phyloP scores from a whole-genome alignment of 2,888 invertebrate genomes.

The Leptinotarsa tumamoca region DNA sequence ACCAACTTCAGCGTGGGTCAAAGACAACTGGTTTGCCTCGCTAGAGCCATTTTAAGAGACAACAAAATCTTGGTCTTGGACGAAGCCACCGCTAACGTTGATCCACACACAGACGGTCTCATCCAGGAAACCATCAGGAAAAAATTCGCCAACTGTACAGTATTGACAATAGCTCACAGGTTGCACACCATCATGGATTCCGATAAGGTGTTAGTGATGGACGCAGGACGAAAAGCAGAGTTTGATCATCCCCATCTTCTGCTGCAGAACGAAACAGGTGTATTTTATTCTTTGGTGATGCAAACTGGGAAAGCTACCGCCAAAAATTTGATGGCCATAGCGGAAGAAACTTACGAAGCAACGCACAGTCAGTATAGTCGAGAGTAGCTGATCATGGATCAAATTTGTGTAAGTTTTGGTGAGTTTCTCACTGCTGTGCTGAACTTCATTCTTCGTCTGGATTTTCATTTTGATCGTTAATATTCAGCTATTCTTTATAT shows the following conservation, averaged over 20 bases:
- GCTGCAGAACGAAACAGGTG: conserved; percentile 63
- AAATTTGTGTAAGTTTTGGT: too few species aligned
- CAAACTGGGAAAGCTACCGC: conserved; percentile 72
- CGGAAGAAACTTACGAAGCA: conserved; percentile 45
- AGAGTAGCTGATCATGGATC: neutral
- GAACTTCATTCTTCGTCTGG: too few species aligned
- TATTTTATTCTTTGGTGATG: conserved; percentile 70
- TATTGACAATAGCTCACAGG: conserved; percentile 86
- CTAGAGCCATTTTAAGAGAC: conserved; percentile 71
- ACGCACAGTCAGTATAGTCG: neutral
- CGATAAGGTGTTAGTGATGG: conserved; percentile 83
- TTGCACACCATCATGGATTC: conserved; percentile 89
- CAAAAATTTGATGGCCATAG: conserved; percentile 53
- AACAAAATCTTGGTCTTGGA: conserved; percentile 65
- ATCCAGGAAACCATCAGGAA: conserved; percentile 82
- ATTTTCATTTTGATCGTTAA: too few species aligned
- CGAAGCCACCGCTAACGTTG: conserved; percentile 87
- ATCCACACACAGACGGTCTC: conserved; percentile 80
- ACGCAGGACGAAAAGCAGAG: conserved; percentile 80
- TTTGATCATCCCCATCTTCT: conserved; percentile 80
- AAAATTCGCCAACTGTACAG: conserved; percentile 83
- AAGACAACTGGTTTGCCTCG: conserved; percentile 78
- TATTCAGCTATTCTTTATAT: too few species aligned
- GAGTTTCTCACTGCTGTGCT: too few species aligned
- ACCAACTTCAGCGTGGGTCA: conserved; percentile 67